Evolutionary conservation across 2,797 vertebrate species (phyloP), one percentile per base, ranked within the genome.

Genomic region (Coregonus ussuriensis): DNA sequence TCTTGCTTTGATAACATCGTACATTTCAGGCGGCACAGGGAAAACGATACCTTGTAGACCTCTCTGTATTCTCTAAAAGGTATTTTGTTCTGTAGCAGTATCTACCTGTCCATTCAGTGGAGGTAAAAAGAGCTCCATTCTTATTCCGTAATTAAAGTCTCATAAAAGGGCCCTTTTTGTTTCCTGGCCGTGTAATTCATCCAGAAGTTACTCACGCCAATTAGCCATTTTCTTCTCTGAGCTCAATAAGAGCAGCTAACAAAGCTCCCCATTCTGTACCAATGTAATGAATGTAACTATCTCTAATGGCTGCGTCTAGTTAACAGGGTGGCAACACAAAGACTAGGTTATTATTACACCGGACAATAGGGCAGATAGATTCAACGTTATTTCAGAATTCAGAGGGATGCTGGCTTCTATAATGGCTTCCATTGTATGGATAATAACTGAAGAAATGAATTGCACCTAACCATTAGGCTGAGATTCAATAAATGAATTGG

Each of bases 221-320:
- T 79, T 13, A 59, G 70, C 63, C 62, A 65, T 83, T 86, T 81
- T 84, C 72, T 84, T 79, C 80, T 80, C 76, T 52, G 29, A 63
- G 29, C 70, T 52, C 84, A 82, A 86, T 88, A 74, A 85, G 70
- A 75, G 37, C 65, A 70, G n/a, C 59, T 77, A 83, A 88, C 78
- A 85, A 84, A 84, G 83, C 79, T 80, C 77, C 75, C 37, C 31
- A 70, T 88, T 88, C 56, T 21, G 33, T 71, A 75, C 79, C 82
- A n/a, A 13, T 52, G 51, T 52, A 52, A 52, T 52, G 51, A 85
- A 69, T 79, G 76, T 79, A 53, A 77, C 71, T 72, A 80, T 72
- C 76, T 81, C 62, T 83, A 87, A 78, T 77, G 70, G 79, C 75
- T 80, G 41, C 62, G 72, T 77, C 74, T 76, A 68, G 41, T 76